These are phyloP conservation scores for Morpho helenor DNA, from an alignment of 2,888 invertebrate species.

Conservation along the genomic window DNA sequence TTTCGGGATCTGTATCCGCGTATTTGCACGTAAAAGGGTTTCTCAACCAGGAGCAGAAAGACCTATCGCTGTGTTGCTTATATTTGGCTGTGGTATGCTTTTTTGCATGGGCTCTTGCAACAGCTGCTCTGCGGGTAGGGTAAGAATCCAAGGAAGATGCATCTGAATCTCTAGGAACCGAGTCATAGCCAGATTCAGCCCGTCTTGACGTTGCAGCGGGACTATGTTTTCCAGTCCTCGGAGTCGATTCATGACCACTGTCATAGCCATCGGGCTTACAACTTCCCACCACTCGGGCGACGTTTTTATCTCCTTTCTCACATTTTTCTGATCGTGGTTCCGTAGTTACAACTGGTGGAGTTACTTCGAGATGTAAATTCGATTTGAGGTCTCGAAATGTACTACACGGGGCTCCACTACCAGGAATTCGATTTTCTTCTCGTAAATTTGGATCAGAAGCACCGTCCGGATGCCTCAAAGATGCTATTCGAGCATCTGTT, in stretches of 20 bases:
- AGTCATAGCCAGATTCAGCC: constrained; percentile 95
- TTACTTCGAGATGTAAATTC: constrained; percentile 68
- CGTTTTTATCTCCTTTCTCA: constrained; percentile 81
- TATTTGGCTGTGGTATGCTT: constrained; percentile 81
- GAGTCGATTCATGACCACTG: constrained; percentile 91
- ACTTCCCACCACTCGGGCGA: constrained; percentile 82
- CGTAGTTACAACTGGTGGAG: constrained; percentile 77
- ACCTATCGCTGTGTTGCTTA: constrained; percentile 85
- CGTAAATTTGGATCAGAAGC: constrained; percentile 95
- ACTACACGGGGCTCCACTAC: constrained; percentile 81
- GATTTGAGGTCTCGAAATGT: constrained; percentile 80
- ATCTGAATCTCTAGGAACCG: constrained; percentile 92
- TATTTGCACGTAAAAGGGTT: constrained; percentile 89
- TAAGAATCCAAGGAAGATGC: constrained; percentile 91
- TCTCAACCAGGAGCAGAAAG: constrained; percentile 86
- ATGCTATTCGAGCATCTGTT: constrained; percentile 81
- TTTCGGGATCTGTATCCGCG: constrained; percentile 84
- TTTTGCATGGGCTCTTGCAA: constrained; percentile 70
- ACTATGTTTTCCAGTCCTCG: constrained; percentile 89
- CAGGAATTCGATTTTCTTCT: constrained; percentile 82
- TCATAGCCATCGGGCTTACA: constrained; percentile 89
- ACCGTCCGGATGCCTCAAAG: constrained; percentile 92
- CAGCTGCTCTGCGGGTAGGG: constrained; percentile 69
- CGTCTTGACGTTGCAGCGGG: constrained; percentile 87
- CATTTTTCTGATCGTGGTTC: constrained; percentile 81